A percentile compares a stretch with the other conserved stretches of the same genome.
Conservation (phyloP, 2,113 vertebrate genomes). For the Paramormyrops kingsleyae region DNA sequence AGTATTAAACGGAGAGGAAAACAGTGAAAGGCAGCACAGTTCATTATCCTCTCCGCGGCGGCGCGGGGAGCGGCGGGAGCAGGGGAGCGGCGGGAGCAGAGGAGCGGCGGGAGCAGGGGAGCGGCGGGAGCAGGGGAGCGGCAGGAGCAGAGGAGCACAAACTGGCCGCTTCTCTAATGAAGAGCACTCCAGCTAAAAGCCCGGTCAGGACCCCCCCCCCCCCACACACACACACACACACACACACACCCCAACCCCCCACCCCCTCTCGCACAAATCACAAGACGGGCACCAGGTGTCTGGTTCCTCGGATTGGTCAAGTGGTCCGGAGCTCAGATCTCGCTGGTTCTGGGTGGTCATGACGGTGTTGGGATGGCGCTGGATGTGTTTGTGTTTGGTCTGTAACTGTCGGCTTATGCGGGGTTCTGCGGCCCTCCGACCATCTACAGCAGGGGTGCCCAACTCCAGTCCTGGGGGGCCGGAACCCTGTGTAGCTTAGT, state of each 20-base stretch:
- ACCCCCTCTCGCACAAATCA: background rate
- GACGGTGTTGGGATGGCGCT: background rate
- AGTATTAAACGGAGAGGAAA: constrained; percentile 6
- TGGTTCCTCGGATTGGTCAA: background rate
- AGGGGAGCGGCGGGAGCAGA: no score
- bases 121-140: no score
- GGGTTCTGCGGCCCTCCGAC: background rate
- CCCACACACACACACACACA: no score
- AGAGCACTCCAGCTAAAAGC: constrained; percentile 12
- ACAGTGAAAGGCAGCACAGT: background rate
- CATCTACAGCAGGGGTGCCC: no score
- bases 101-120: no score
- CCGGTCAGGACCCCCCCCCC: background rate
- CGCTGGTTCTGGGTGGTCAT: background rate
- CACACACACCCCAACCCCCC: background rate
- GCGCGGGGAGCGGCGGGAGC: background rate
- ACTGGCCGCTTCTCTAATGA: constrained; percentile 10
- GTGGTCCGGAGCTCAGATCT: background rate
- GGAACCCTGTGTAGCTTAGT: no score
- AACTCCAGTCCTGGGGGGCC: no score
- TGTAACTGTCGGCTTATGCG: background rate
- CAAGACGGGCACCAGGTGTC: background rate
- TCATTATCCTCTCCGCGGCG: constrained; percentile 15
- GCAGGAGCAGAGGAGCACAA: background rate
- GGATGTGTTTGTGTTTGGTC: background rate